Conservation (phyloP, 2,797 vertebrate species). For the Chelmon rostratus region DNA sequence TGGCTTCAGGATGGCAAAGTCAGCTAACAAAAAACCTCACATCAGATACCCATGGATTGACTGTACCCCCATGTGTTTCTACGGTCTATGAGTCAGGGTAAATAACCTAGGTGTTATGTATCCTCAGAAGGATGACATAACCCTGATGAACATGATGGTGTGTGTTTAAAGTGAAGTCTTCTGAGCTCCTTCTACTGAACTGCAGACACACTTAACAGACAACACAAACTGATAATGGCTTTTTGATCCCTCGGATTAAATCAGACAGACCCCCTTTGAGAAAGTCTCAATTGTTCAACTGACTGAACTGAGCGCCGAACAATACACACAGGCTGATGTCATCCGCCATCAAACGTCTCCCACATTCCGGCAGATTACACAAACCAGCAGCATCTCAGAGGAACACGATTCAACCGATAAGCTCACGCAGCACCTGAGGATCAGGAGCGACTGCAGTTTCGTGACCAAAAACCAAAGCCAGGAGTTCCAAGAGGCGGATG, state of each 20-base stretch:
- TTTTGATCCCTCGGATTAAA: conserved; percentile 17
- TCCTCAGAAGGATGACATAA: background rate
- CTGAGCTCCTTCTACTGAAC: conserved; percentile 1
- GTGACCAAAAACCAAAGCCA: background rate
- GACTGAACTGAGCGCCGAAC: conserved; percentile 11
- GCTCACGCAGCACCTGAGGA: conserved; percentile 12
- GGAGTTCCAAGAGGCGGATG: background rate
- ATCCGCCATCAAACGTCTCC: conserved; percentile 23
- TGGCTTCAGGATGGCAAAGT: background rate
- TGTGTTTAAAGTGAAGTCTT: background rate
- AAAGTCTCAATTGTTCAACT: conserved; percentile 10
- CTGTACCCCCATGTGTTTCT: background rate
- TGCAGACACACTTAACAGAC: conserved; percentile 1
- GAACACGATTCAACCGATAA: conserved; percentile 6
- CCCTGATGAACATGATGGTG: background rate
- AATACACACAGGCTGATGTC: conserved; percentile 30
- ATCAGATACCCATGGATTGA: background rate
- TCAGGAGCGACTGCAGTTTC: background rate
- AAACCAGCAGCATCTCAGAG: conserved; percentile 10
- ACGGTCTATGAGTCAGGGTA: background rate
- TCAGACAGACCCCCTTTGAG: conserved; percentile 8
- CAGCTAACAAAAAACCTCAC: background rate
- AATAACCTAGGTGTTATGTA: background rate
- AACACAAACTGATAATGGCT: background rate
- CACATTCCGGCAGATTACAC: conserved; percentile 38